phyloP scores from a whole-genome alignment of 2,113 vertebrate species.

The Anarhynchus alexandrinus region DNA sequence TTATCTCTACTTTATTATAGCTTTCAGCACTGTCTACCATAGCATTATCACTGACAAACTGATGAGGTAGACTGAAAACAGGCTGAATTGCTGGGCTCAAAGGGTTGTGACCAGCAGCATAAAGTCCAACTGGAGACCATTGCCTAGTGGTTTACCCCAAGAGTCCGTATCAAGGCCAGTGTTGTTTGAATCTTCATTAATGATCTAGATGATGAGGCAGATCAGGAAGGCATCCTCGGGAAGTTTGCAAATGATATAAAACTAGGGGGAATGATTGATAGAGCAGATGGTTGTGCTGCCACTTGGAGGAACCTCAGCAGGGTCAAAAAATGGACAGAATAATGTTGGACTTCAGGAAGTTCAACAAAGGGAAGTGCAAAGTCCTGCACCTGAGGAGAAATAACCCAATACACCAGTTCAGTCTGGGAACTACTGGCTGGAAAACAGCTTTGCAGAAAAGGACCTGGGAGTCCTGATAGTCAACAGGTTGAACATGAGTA shows the following conservation, averaged over 20 bases:
- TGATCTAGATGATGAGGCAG: neutral
- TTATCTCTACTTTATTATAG: neutral
- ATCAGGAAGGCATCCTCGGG: neutral
- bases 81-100: neutral
- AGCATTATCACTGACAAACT: neutral
- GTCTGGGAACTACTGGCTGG: neutral
- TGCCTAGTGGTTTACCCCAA: neutral
- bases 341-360: neutral
- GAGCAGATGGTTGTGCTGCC: neutral
- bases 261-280: neutral
- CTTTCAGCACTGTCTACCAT: neutral
- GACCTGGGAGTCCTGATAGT: neutral
- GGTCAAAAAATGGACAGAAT: neutral
- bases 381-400: neutral
- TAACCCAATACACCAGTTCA: neutral
- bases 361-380: neutral
- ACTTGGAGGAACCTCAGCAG: neutral
- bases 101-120: neutral
- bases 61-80: neutral
- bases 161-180: neutral
- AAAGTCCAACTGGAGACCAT: neutral
- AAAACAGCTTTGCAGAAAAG: neutral
- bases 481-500: neutral
- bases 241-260: neutral
- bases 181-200: neutral